A percentile compares a stretch with the other conserved stretches of the same genome.
Evolutionary conservation across 2,888 invertebrate species (phyloP).

Genomic region (Eledona agricola): DNA sequence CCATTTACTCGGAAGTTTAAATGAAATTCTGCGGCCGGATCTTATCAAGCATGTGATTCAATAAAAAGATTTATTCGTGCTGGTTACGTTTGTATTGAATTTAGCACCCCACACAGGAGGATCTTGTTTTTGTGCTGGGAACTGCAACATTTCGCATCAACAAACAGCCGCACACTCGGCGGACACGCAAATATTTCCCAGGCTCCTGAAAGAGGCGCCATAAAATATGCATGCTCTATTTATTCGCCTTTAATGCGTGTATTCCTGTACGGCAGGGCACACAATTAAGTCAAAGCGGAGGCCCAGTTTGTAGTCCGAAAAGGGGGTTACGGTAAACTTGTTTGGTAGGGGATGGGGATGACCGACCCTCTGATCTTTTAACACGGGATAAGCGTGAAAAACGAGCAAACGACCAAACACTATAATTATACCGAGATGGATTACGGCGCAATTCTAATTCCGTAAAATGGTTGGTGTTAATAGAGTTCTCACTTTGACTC

Average conservation of each 20-base stretch:
- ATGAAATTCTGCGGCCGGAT: constrained; percentile 29
- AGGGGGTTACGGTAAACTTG: constrained; percentile 22
- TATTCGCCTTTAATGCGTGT: constrained; percentile 23
- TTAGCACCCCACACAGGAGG: constrained; percentile 42
- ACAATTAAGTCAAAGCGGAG: constrained; percentile 14
- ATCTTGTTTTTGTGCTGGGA: constrained; percentile 33
- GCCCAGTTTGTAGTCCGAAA: constrained; percentile 14
- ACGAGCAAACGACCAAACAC: not conserved
- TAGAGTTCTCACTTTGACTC: too few species aligned
- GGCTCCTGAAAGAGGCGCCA: constrained; percentile 11
- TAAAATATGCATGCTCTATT: constrained; percentile 27
- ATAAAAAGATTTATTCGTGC: constrained; percentile 49
- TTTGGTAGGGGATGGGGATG: constrained; percentile 17
- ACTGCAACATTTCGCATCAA: constrained; percentile 34
- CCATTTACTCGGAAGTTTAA: constrained; percentile 30
- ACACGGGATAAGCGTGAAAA: constrained; percentile 11
- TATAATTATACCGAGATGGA: too few species aligned
- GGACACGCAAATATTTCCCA: constrained; percentile 25
- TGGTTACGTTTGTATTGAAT: constrained; percentile 46
- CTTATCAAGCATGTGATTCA: constrained; percentile 46
- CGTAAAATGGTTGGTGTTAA: too few species aligned
- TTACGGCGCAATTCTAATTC: too few species aligned
- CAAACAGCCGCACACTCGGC: constrained; percentile 17
- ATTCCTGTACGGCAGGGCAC: constrained; percentile 4
- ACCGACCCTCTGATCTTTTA: constrained; percentile 8